Evolutionary conservation across 2,888 invertebrate genomes (phyloP).

Genomic region (Macropis europaea): DNA sequence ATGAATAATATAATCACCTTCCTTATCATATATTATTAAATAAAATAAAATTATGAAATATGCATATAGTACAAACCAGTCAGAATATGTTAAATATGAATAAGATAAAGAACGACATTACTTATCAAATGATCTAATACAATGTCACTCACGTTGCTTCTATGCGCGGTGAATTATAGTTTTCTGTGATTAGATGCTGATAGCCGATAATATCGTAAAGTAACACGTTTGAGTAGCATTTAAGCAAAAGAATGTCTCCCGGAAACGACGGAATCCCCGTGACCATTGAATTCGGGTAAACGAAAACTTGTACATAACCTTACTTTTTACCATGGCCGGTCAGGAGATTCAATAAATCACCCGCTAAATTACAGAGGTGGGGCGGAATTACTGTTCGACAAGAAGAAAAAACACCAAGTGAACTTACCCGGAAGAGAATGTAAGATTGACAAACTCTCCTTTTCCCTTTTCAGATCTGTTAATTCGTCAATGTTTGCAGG

Average conservation of each 20-base stretch:
- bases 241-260: slow-evolving; percentile 53
- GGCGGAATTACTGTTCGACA: slow-evolving; percentile 93
- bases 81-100: no score
- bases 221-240: neutral
- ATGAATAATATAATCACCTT: no score
- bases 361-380: slow-evolving; percentile 87
- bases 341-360: slow-evolving; percentile 21
- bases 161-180: slow-evolving; percentile 22
- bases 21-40: no score
- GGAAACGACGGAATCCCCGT: slow-evolving; percentile 46
- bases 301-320: slow-evolving; percentile 5
- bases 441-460: slow-evolving; percentile 73
- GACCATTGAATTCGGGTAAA: slow-evolving; percentile 73
- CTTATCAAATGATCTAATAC: no score
- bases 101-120: no score
- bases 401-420: slow-evolving; percentile 87
- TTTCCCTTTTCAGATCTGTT: neutral
- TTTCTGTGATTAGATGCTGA: slow-evolving; percentile 7
- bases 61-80: no score
- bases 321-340: slow-evolving; percentile 6
- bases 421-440: slow-evolving; percentile 83
- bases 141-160: slow-evolving; percentile 33
- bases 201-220: neutral
- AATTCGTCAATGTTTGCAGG: slow-evolving; percentile 78
- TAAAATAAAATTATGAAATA: no score